Percentiles rank a stretch among this genome's conserved stretches.
phyloP scores from a whole-genome alignment of 2,888 invertebrate genomes.

The Dioctria linearis region DNA sequence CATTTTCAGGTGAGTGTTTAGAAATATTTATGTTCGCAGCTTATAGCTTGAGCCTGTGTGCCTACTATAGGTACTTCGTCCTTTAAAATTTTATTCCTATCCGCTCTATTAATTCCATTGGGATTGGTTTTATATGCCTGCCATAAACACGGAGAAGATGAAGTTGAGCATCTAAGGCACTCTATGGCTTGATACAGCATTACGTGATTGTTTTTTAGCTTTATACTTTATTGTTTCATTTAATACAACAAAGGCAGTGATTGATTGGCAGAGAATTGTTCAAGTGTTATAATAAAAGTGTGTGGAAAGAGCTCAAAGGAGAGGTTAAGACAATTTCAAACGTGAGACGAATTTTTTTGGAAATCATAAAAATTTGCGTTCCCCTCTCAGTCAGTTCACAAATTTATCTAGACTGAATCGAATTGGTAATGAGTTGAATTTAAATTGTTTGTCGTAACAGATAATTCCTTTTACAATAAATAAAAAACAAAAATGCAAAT shows the following conservation, averaged over 20 bases:
- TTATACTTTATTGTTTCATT: neutral
- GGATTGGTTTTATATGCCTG: neutral
- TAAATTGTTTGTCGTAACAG: too few species aligned
- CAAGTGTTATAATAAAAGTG: neutral
- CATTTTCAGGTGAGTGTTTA: slow-evolving; percentile 8
- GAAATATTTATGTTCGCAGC: neutral
- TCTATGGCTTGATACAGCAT: neutral
- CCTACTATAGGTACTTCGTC: neutral
- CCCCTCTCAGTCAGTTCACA: too few species aligned
- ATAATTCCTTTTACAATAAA: too few species aligned
- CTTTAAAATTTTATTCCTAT: neutral
- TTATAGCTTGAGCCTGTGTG: neutral
- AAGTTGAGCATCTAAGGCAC: neutral
- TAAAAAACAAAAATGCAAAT: too few species aligned
- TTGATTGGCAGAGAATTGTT: neutral
- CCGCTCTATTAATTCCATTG: neutral
- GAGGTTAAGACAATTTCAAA: neutral
- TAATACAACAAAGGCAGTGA: neutral
- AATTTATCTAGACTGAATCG: too few species aligned
- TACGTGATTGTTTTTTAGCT: neutral
- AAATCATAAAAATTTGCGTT: too few species aligned
- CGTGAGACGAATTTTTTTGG: too few species aligned
- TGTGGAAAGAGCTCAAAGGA: neutral
- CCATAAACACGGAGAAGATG: neutral
- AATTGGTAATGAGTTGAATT: too few species aligned